phyloP scores from a whole-genome alignment of 2,888 invertebrate genomes.

The Nowickia ferox region DNA sequence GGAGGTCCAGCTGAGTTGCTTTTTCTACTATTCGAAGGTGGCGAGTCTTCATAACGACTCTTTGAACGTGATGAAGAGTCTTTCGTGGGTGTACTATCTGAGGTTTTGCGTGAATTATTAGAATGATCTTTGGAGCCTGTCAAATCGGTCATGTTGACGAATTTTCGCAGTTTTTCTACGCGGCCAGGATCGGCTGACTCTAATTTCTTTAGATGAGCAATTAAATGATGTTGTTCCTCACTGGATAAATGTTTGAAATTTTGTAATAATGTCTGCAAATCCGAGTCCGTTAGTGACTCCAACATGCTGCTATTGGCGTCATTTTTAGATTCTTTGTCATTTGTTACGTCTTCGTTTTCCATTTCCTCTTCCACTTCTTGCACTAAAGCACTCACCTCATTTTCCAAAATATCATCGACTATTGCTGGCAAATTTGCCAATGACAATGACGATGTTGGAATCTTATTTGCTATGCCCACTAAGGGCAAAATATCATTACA shows the following conservation, averaged over 20 bases:
- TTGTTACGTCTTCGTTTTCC: conserved; percentile 75
- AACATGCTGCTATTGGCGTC: conserved; percentile 83
- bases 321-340: conserved; percentile 75
- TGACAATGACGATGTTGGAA: conserved; percentile 65
- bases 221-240: conserved; percentile 92
- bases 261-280: conserved; percentile 90
- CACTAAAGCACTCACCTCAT: conserved; percentile 76
- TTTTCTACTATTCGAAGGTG: conserved; percentile 51
- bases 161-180: conserved; percentile 90
- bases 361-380: conserved; percentile 77
- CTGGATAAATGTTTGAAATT: conserved; percentile 91
- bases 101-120: conserved; percentile 53
- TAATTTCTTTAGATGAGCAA: conserved; percentile 91
- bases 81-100: conserved; percentile 46
- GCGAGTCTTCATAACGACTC: conserved; percentile 65
- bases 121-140: conserved; percentile 68
- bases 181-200: conserved; percentile 90
- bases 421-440: conserved; percentile 72
- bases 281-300: conserved; percentile 91
- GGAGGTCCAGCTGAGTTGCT: conserved; percentile 38
- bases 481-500: conserved; percentile 75
- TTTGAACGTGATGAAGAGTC: conserved; percentile 58
- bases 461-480: conserved; percentile 73
- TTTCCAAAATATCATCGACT: conserved; percentile 76
- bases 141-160: conserved; percentile 86